A percentile compares a stretch with the other conserved stretches of the same genome.
Evolutionary conservation across 2,888 invertebrate species (phyloP).

Genomic region (Tromatobia lineatoria): DNA sequence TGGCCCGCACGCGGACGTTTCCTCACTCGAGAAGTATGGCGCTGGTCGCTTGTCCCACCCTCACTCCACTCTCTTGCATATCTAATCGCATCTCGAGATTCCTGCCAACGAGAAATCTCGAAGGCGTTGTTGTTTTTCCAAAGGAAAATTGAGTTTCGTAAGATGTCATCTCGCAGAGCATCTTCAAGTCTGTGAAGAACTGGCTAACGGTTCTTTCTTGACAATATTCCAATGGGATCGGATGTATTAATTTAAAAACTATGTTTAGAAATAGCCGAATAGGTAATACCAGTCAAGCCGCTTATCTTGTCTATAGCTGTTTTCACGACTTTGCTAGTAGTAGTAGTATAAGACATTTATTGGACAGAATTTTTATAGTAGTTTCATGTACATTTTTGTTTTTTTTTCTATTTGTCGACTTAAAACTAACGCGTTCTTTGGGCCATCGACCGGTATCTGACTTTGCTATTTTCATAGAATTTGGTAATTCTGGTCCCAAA

Average conservation of each 20-base stretch:
- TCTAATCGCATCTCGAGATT: conserved; percentile 64
- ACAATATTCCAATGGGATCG: neutral
- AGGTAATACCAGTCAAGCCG: neutral
- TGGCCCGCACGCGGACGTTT: conserved; percentile 57
- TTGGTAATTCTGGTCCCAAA: too few species aligned
- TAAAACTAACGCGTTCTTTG: too few species aligned
- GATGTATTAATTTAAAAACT: neutral
- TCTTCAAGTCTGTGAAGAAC: conserved; percentile 1
- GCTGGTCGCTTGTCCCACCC: conserved; percentile 6
- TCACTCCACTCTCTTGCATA: conserved; percentile 50
- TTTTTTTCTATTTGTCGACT: too few species aligned
- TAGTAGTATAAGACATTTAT: too few species aligned
- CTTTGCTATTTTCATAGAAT: too few species aligned
- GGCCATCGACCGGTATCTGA: too few species aligned
- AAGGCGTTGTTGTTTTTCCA: conserved; percentile 46
- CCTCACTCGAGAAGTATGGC: conserved; percentile 36
- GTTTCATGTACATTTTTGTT: too few species aligned
- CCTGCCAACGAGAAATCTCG: conserved; percentile 65
- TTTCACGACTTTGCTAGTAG: too few species aligned
- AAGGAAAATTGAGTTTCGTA: conserved; percentile 37
- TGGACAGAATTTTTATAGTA: too few species aligned
- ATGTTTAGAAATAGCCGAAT: neutral
- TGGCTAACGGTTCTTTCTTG: neutral
- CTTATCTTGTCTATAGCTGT: neutral
- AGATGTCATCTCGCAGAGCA: neutral